Conservation (phyloP, 2,888 invertebrate genomes). For the Drosophila trichaetosa region DNA sequence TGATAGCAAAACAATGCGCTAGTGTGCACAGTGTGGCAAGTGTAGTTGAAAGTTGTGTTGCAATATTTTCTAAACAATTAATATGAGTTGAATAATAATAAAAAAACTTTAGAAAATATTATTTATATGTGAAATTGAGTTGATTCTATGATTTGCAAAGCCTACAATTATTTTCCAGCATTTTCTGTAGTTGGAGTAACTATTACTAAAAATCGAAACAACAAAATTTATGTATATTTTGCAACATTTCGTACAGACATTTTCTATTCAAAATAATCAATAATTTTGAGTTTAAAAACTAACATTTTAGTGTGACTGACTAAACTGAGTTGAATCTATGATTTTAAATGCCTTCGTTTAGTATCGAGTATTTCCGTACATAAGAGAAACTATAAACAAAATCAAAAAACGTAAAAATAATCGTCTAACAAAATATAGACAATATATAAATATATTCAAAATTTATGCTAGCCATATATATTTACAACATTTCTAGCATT, state of each 20-base stretch:
- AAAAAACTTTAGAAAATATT: not conserved
- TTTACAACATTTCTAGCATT: not conserved
- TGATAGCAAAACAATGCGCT: conserved; percentile 25
- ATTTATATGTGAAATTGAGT: not conserved
- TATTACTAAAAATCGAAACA: not conserved
- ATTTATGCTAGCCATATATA: not conserved
- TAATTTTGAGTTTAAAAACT: not conserved
- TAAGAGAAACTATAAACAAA: not conserved
- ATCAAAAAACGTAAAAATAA: not conserved
- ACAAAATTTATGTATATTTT: not conserved
- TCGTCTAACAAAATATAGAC: not conserved
- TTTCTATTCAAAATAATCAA: not conserved
- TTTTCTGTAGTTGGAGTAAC: not conserved
- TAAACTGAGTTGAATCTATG: no score
- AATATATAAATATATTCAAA: not conserved
- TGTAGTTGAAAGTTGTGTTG: not conserved
- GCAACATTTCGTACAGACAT: not conserved
- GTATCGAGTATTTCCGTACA: not conserved
- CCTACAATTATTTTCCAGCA: not conserved
- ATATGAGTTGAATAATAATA: not conserved
- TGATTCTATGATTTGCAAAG: not conserved
- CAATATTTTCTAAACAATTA: not conserved
- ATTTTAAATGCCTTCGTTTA: not conserved
- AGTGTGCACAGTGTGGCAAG: conserved; percentile 31
- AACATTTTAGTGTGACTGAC: not conserved